Evolutionary conservation across 2,113 vertebrate species (phyloP).

Genomic region (Andinoacara biseriatus): DNA sequence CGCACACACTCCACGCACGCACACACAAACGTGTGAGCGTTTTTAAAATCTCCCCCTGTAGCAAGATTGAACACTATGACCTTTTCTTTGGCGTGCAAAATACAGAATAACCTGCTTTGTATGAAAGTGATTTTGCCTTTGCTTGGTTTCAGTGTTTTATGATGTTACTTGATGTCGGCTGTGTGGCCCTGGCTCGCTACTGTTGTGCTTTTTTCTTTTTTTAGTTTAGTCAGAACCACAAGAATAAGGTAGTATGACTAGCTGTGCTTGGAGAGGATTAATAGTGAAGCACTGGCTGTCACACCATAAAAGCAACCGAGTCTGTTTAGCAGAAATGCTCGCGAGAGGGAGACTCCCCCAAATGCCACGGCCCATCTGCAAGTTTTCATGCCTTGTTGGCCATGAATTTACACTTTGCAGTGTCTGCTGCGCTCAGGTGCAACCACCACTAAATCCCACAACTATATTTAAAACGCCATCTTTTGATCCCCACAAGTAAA

Average conservation of each 20-base stretch:
- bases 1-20: not conserved
- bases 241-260: not conserved
- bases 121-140: conserved; percentile 9
- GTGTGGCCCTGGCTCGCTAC: not conserved
- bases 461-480: conserved; percentile 26
- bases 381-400: conserved; percentile 51
- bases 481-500: conserved; percentile 31
- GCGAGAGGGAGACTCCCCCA: conserved; percentile 1
- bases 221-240: not conserved
- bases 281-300: not conserved
- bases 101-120: conserved; percentile 2
- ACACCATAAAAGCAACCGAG: not conserved
- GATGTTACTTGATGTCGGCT: not conserved
- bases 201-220: not conserved
- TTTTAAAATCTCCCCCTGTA: not conserved
- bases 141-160: conserved; percentile 18
- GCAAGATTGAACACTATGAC: conserved; percentile 22
- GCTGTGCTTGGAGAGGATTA: not conserved
- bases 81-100: conserved; percentile 31
- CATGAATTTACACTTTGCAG: conserved; percentile 37
- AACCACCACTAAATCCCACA: conserved; percentile 29
- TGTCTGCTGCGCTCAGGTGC: conserved; percentile 52
- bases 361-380: conserved; percentile 48
- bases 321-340: conserved; percentile 12
- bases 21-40: too few relatives aligned